A percentile compares a stretch with the other conserved stretches of the same genome.
phyloP scores from a whole-genome alignment of 2,113 vertebrate genomes.

The Toxostoma redivivum region DNA sequence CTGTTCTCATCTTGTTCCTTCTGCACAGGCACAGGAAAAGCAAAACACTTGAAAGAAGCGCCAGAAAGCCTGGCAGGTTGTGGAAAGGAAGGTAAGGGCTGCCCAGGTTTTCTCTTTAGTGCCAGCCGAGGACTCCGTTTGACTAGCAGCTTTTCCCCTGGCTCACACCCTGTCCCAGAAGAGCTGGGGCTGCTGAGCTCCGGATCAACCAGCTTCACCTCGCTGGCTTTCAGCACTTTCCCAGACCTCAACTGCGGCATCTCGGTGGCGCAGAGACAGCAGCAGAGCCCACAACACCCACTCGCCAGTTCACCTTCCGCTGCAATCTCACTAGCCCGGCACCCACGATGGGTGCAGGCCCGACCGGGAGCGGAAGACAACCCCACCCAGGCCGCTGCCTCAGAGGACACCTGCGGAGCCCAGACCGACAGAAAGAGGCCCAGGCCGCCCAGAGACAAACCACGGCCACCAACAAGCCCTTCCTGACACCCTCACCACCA shows the following conservation, averaged over 20 bases:
- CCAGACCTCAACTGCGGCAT: constrained; percentile 29
- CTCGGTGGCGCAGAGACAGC: background rate
- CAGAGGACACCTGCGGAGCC: background rate
- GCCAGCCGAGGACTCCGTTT: background rate
- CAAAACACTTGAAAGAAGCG: rapidly evolving
- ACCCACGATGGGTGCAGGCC: background rate
- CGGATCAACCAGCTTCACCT: background rate
- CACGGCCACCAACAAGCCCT: background rate
- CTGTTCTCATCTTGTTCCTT: background rate
- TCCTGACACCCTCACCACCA: background rate
- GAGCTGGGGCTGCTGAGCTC: background rate
- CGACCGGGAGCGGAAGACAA: rapidly evolving
- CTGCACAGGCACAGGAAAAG: background rate
- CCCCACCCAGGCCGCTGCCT: background rate
- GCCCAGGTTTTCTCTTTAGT: background rate
- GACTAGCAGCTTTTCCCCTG: no score
- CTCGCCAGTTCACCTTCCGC: background rate
- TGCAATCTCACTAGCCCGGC: background rate
- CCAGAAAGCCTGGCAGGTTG: background rate
- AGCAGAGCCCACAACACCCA: background rate
- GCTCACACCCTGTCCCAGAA: rapidly evolving
- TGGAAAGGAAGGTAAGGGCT: background rate
- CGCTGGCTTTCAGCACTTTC: background rate
- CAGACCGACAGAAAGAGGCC: background rate
- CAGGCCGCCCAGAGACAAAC: background rate